phyloP scores from a whole-genome alignment of 2,113 vertebrate species.

The Petromus typicus region DNA sequence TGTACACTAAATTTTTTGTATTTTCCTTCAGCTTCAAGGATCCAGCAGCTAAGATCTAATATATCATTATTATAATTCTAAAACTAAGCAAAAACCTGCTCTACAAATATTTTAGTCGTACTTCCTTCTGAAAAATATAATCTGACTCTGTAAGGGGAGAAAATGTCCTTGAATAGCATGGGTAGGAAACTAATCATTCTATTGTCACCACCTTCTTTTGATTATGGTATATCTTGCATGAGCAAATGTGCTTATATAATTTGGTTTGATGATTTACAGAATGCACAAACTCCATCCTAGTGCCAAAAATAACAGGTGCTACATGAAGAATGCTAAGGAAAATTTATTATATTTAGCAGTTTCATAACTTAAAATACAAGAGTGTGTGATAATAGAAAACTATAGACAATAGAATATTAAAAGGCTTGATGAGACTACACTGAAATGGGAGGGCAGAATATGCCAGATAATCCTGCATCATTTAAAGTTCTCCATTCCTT shows the following conservation, averaged over 20 bases:
- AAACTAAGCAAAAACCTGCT: slow-evolving; percentile 23
- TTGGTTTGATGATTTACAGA: slow-evolving; percentile 69
- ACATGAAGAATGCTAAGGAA: slow-evolving; percentile 55
- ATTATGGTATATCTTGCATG: slow-evolving; percentile 21
- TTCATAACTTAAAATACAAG: slow-evolving; percentile 73
- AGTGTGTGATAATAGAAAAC: slow-evolving; percentile 58
- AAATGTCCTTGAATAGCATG: neutral
- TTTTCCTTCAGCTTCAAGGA: slow-evolving; percentile 50
- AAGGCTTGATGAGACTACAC: slow-evolving; percentile 64
- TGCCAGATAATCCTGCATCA: slow-evolving; percentile 67
- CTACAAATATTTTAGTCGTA: neutral
- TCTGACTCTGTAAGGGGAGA: slow-evolving; percentile 32
- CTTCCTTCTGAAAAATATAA: slow-evolving; percentile 47
- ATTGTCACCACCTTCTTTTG: slow-evolving; percentile 17
- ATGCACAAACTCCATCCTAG: slow-evolving; percentile 50
- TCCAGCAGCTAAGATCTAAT: slow-evolving; percentile 8
- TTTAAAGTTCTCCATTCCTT: neutral
- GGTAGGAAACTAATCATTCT: slow-evolving; percentile 61
- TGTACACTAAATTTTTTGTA: slow-evolving; percentile 45
- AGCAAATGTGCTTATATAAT: slow-evolving; percentile 70
- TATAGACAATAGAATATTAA: slow-evolving; percentile 62
- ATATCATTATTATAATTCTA: slow-evolving; percentile 34
- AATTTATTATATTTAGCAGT: slow-evolving; percentile 75
- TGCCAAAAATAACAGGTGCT: slow-evolving; percentile 72
- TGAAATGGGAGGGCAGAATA: slow-evolving; percentile 68